Evolutionary conservation across 2,113 vertebrate genomes (phyloP).

Genomic region (Rynchops niger): DNA sequence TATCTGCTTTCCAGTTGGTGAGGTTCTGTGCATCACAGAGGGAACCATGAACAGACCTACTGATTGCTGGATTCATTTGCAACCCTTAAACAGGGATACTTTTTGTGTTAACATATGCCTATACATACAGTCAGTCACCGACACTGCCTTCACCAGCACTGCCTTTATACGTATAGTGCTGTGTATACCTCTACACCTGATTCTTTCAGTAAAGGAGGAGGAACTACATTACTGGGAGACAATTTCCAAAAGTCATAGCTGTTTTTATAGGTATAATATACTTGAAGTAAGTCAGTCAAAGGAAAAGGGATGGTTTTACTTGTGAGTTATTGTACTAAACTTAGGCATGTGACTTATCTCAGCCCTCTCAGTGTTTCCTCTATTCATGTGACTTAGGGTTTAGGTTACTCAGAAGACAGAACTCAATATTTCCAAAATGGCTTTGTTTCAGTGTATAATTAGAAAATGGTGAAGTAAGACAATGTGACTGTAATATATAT

Average conservation of each 20-base stretch:
- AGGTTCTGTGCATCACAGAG: not conserved
- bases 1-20: not conserved
- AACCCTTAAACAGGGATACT: not conserved
- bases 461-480: not conserved
- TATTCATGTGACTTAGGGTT: conserved; percentile 38
- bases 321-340: not conserved
- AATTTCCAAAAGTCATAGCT: not conserved
- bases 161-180: not conserved
- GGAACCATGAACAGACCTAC: not conserved
- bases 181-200: not conserved
- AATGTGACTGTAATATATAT: not conserved
- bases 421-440: conserved; percentile 31
- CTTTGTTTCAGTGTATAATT: not conserved
- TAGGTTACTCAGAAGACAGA: conserved; percentile 1
- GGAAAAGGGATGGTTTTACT: not conserved
- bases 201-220: not conserved
- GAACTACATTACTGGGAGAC: not conserved
- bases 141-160: not conserved
- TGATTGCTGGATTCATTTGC: not conserved
- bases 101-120: not conserved
- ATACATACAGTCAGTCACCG: not conserved
- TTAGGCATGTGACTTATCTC: conserved; percentile 29
- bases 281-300: not conserved
- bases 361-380: conserved; percentile 3
- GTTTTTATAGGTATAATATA: not conserved